Evolutionary conservation across 1,140 invertebrate species (phyloP), one percentile per base, ranked within the genome.

Genomic region (Drosophila sp.): DNA sequence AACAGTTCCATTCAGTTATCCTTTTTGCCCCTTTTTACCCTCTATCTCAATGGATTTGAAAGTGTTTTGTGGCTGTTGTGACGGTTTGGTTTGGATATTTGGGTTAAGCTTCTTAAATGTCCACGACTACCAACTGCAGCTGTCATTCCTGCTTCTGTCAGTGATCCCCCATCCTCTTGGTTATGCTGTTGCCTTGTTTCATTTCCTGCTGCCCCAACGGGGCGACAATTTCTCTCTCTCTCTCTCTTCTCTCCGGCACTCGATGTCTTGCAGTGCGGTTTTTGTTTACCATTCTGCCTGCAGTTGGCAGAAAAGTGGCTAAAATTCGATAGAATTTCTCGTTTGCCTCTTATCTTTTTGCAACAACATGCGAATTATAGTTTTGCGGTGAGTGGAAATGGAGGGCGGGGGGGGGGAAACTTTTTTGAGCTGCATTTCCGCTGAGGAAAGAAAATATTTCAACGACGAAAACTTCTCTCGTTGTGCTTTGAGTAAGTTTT

Each of bases 401-500:
- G 17, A 44, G 41, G 10, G 1, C 11, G 44, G 7, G 44, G 1
- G 17, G 4, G 29, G 25, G 32, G 7, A 63, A 63, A 33, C 40
- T 55, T 77, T 66, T 70, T 76, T 61, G 32, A 50, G 47, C 35
- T 68, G 70, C 70, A 68, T 64, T 72, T 72, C 68, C 58, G 68
- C 17, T 3, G 23, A 63, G 63, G 41, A 17, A 66, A 64, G 64
- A 38, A 47, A 47, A 8, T 7, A 8, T 23, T 67, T 65, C 60
- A 25, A 56, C 23, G 23, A 32, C 17, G 56, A 57, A 40, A 60
- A 38, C 35, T 38, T 38, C 10, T 10, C 54, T 67, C 7, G 17
- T 10, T 41, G 38, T 35, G 23, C 17, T 47, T 47, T 47, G 11
- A 44, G 25, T 61, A 50, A 50, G 23, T 50, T 50, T 50, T 50